Evolutionary conservation across 2,888 invertebrate species (phyloP).

Genomic region (Thecocarcelia acutangulata): DNA sequence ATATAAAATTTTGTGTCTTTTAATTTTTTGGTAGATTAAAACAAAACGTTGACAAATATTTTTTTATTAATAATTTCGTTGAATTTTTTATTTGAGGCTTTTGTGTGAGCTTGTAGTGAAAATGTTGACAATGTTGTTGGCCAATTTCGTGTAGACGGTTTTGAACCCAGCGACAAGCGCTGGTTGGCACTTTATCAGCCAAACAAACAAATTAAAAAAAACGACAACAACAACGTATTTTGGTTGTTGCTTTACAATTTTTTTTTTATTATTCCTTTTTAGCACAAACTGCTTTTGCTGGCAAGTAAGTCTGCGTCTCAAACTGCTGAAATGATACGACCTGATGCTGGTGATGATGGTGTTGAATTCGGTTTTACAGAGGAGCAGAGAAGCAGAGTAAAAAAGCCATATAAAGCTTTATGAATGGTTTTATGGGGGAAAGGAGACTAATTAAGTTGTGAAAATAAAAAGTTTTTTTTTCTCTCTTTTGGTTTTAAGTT

Average conservation of each 20-base stretch:
- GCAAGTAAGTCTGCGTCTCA: constrained; percentile 10
- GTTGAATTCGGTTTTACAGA: constrained; percentile 8
- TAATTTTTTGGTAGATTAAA: constrained; percentile 43
- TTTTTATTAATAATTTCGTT: constrained; percentile 61
- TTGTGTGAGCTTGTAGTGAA: constrained; percentile 32
- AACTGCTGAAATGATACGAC: constrained; percentile 2
- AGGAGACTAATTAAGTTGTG: constrained; percentile 58
- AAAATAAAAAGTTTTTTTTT: constrained; percentile 34
- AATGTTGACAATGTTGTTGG: constrained; percentile 62
- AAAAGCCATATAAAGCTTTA: constrained; percentile 11
- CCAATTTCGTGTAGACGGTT: constrained; percentile 54
- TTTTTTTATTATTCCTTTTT: constrained; percentile 5
- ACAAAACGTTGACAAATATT: constrained; percentile 63
- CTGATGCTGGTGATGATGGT: constrained; percentile 29
- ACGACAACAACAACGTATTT: constrained; percentile 19
- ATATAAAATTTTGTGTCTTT: constrained; percentile 38
- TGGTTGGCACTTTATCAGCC: constrained; percentile 51
- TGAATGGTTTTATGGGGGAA: constrained; percentile 21
- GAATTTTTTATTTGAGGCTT: constrained; percentile 8
- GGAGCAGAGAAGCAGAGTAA: not conserved
- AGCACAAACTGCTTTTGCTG: constrained; percentile 37
- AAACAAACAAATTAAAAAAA: constrained; percentile 15
- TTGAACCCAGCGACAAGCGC: constrained; percentile 55
- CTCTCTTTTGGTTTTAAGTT: too few species aligned
- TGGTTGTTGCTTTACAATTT: constrained; percentile 24